A percentile compares a stretch with the other conserved stretches of the same genome.
Conservation (phyloP, 2,888 invertebrate species). For the Tholera decimalis region DNA sequence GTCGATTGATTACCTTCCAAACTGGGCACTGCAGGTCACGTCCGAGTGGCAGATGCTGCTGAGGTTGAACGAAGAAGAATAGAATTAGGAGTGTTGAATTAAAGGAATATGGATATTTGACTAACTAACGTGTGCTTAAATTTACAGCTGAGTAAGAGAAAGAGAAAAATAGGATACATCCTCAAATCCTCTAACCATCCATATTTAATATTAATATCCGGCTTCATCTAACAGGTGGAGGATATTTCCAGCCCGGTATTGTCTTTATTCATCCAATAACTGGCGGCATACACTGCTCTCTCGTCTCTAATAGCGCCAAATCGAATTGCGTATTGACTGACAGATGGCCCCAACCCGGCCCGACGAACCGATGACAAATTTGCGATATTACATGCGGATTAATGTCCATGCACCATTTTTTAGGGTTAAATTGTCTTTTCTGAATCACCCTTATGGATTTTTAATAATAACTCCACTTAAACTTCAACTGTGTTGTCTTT, state of each 20-base stretch:
- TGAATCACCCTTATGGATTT: constrained; percentile 79
- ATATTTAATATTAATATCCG: neutral
- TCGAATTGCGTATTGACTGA: constrained; percentile 84
- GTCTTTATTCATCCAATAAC: constrained; percentile 77
- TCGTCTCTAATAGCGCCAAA: constrained; percentile 85
- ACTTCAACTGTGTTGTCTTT: constrained; percentile 56
- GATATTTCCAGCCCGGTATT: constrained; percentile 59
- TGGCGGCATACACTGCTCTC: constrained; percentile 68
- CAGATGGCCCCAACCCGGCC: constrained; percentile 79
- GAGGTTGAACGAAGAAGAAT: too few species aligned
- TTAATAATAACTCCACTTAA: constrained; percentile 51
- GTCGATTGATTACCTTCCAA: too few species aligned
- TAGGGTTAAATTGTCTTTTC: constrained; percentile 91
- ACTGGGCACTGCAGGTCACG: too few species aligned
- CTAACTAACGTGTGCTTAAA: neutral
- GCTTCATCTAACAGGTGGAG: constrained; percentile 31
- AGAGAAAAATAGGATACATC: neutral
- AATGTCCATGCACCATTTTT: constrained; percentile 90
- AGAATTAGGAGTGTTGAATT: too few species aligned
- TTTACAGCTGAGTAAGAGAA: rapidly evolving
- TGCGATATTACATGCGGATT: constrained; percentile 91
- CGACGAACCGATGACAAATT: constrained; percentile 89
- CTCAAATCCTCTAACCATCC: neutral
- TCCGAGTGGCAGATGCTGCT: too few species aligned
- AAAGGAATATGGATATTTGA: neutral